Conservation (phyloP, 2,113 vertebrate species). For the Antigone vipio region DNA sequence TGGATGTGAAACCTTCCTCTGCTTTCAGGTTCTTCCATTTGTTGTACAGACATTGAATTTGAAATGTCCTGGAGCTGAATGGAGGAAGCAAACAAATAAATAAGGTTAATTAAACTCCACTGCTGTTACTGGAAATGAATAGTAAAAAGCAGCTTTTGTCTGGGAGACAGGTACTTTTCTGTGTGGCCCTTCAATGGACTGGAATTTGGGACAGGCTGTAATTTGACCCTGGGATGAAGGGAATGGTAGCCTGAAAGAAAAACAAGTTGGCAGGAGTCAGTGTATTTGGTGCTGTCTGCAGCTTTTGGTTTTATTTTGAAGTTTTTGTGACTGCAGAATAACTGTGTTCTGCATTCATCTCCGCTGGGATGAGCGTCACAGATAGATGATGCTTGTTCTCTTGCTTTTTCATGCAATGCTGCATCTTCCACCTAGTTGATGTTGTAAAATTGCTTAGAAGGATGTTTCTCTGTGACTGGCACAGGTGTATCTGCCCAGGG, state of each 20-base stretch:
- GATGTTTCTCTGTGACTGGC: background rate
- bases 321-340: background rate
- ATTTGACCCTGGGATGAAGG: conserved; percentile 5
- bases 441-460: background rate
- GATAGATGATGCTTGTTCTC: background rate
- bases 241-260: conserved; percentile 9
- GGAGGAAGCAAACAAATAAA: conserved; percentile 2
- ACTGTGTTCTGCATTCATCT: background rate
- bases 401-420: background rate
- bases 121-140: conserved; percentile 12
- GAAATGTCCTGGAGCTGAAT: conserved; percentile 16
- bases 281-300: background rate
- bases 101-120: conserved; percentile 37
- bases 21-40: conserved; percentile 42
- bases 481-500: background rate
- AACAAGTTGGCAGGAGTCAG: conserved; percentile 1
- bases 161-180: conserved; percentile 56
- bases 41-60: background rate
- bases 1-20: conserved; percentile 4
- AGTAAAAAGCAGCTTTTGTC: conserved; percentile 50
- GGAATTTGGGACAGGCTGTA: conserved; percentile 43
- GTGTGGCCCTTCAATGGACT: conserved; percentile 19
- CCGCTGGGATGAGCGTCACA: background rate
- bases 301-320: background rate
- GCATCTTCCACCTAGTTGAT: background rate